Conservation (phyloP, 1,140 invertebrate genomes). For the Colletes gigas region DNA sequence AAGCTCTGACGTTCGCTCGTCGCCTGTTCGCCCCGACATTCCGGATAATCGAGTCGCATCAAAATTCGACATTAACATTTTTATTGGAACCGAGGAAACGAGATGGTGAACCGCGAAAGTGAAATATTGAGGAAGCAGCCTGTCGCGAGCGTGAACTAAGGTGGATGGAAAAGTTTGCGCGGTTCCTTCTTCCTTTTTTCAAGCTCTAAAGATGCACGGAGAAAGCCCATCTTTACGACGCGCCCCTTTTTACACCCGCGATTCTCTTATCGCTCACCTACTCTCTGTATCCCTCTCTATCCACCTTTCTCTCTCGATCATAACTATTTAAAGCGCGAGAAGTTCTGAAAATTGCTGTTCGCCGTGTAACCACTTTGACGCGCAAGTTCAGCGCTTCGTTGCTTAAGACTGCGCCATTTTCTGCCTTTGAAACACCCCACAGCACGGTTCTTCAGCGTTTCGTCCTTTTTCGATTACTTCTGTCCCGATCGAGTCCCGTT, state of each 20-base stretch:
- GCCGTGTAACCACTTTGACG: constrained; percentile 17
- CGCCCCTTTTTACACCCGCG: constrained; percentile 25
- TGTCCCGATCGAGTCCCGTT: no score
- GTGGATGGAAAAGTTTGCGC: constrained; percentile 30
- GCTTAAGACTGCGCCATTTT: background rate
- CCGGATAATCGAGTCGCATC: constrained; percentile 39
- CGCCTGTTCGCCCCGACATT: background rate
- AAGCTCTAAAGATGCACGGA: constrained; percentile 25
- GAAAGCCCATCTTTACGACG: constrained; percentile 19
- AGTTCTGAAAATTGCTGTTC: constrained; percentile 34
- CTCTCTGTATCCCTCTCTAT: background rate
- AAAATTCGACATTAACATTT: constrained; percentile 36
- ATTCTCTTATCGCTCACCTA: constrained; percentile 18
- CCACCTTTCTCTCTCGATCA: constrained; percentile 16
- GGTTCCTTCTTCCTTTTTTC: background rate
- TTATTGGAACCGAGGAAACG: constrained; percentile 9
- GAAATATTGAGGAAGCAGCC: constrained; percentile 13
- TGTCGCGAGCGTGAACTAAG: background rate
- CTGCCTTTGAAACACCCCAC: background rate
- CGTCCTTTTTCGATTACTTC: no score
- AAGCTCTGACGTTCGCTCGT: background rate
- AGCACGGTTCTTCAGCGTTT: background rate
- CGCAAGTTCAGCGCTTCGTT: background rate
- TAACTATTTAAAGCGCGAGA: constrained; percentile 30
- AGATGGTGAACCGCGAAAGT: background rate